Conservation (phyloP, 35 echinoderm and acorn worm genomes). For the Strongylocentrotus purpuratus region DNA sequence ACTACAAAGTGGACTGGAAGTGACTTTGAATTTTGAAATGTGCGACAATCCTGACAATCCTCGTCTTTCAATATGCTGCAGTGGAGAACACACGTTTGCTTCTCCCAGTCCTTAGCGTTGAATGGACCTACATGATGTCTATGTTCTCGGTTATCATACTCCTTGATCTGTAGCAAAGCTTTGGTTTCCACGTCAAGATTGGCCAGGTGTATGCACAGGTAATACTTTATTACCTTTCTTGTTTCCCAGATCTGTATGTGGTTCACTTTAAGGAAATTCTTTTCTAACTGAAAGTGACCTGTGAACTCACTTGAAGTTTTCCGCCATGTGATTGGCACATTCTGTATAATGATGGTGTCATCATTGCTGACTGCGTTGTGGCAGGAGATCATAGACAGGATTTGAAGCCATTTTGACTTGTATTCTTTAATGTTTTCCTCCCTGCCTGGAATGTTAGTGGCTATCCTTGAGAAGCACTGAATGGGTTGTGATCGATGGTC, state of each 20-base stretch:
- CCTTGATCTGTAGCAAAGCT: background rate
- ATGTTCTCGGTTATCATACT: background rate
- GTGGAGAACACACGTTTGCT: constrained; percentile 33
- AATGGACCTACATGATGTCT: background rate
- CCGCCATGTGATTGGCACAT: constrained; percentile 58
- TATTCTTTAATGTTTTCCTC: constrained; percentile 27
- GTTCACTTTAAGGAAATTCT: constrained; percentile 1
- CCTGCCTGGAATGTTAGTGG: constrained; percentile 8
- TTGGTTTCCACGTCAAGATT: constrained; percentile 16
- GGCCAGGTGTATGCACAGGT: constrained; percentile 63
- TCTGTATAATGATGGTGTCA: constrained; percentile 53
- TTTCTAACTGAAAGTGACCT: background rate
- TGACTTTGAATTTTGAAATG: background rate
- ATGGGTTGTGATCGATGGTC: constrained; percentile 71
- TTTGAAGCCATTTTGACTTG: constrained; percentile 42
- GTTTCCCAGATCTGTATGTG: background rate
- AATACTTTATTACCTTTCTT: background rate
- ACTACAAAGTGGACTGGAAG: background rate
- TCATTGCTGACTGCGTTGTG: constrained; percentile 56
- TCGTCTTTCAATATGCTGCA: background rate
- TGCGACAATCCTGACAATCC: background rate
- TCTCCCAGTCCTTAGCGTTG: background rate
- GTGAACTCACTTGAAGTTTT: background rate
- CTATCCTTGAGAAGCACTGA: constrained; percentile 56
- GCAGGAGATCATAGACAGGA: constrained; percentile 56